Conservation (phyloP, 2,113 vertebrate genomes). For the Zosterops hypoxanthus region DNA sequence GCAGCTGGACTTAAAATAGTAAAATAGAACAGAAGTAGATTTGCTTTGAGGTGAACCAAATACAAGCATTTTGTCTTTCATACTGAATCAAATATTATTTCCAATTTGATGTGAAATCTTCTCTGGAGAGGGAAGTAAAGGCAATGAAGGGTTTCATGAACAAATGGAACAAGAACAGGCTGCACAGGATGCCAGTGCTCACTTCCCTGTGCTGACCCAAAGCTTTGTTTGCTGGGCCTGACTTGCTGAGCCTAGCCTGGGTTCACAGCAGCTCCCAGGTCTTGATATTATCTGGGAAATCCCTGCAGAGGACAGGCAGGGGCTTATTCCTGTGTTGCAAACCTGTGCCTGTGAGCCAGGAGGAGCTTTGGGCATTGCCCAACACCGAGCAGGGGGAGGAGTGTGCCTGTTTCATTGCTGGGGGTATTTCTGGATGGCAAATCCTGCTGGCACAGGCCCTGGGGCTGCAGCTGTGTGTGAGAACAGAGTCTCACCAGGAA, state of each 20-base stretch:
- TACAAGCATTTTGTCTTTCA: neutral
- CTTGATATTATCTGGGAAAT: neutral
- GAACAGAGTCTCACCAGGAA: neutral
- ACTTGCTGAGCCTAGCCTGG: neutral
- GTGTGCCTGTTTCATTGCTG: neutral
- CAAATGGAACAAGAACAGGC: neutral
- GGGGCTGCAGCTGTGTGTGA: neutral
- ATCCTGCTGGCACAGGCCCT: neutral
- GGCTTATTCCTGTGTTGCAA: neutral
- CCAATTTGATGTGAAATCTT: neutral
- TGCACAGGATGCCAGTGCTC: neutral
- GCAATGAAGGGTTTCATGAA: neutral
- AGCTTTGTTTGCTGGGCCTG: neutral
- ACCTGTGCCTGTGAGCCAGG: neutral
- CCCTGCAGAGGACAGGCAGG: neutral
- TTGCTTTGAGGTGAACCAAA: neutral
- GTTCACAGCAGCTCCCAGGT: neutral
- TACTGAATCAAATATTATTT: neutral
- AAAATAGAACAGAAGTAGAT: neutral
- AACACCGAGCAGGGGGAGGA: neutral
- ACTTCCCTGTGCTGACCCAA: neutral
- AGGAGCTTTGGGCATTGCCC: neutral
- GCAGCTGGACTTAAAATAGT: neutral
- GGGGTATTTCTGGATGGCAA: neutral
- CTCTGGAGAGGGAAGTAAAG: neutral